Base-by-base conservation (phyloP, 2,797 vertebrate genomes). In the Sparus aurata region DNA sequence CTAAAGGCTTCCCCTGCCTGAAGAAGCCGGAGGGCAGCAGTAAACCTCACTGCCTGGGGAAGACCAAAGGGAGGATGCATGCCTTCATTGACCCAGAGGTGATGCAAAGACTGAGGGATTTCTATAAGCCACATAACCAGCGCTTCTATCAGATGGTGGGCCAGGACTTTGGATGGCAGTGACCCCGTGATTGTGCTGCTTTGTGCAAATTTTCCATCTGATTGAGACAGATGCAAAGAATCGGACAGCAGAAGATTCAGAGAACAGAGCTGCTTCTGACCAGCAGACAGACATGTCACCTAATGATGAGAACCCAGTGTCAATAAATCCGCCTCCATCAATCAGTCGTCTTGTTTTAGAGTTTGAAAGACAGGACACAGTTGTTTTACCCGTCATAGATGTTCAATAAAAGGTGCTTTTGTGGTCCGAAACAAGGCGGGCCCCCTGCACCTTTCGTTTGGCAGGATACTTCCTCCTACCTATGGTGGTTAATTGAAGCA, bases 11-110 rank as follows among this genome's bases (percentile, higher is more conserved):
- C 87, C 96, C 96, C 12, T 96, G 96, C 85, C 85, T 96, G 80
- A 96, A 96, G 89, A 96, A 96, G 75, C 95, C 96, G 0, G 95
- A 96, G 84, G 96, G 96, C 73, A 96, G 95, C 82, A 95, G 96
- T 65, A 96, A 95, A 75, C 96, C 95, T 23, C 96, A 96, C 91
- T 96, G 95, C 83, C 87, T 96, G 78, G 95, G 96, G 20, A 95
- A 96, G 83, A 96, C 95, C 0, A 96, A 96, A 84, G 96, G 96
- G 49, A 87, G 96, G 77, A 94, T 78, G 10, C 96, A 96, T 1
- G 95, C 94, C 61, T 86, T 75, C 54, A 96, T 96, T 1, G 71
- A 95, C 78, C 88, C 91, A 0, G 81, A 92, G 53, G 92, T 95
- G 79, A 82, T 96, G 75, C 92, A 82, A 87, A 94, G 81, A 75